Percentiles rank a stretch among this genome's conserved stretches.
Conservation (phyloP, 2,888 invertebrate genomes). For the Aspidiotus destructor region DNA sequence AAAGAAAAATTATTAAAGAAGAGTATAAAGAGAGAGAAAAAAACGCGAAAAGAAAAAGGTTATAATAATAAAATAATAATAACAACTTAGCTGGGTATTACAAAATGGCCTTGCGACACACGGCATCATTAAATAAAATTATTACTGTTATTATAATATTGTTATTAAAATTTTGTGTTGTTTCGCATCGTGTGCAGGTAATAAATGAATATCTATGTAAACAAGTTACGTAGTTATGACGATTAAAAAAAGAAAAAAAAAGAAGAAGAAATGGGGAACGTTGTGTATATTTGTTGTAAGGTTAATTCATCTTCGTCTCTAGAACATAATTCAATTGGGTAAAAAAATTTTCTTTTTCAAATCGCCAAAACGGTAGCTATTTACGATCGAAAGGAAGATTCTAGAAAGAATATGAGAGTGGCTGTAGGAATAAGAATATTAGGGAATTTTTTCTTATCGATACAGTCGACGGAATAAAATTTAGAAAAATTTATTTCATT, state of each 20-base stretch:
- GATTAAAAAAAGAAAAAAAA: neutral
- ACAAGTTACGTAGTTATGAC: constrained; percentile 25
- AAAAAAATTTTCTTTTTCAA: too few relatives aligned
- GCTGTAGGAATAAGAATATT: too few relatives aligned
- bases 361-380: too few relatives aligned
- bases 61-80: constrained; percentile 30
- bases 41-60: constrained; percentile 24
- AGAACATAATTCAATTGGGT: too few relatives aligned
- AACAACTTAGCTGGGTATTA: constrained; percentile 26
- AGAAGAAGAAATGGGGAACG: neutral
- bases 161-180: constrained; percentile 30
- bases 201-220: constrained; percentile 32
- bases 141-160: constrained; percentile 33
- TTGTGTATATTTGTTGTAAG: too few relatives aligned
- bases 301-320: too few relatives aligned
- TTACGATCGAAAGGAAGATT: too few relatives aligned
- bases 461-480: too few relatives aligned
- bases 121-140: constrained; percentile 31
- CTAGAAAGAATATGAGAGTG: too few relatives aligned
- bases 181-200: constrained; percentile 32
- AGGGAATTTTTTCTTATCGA: too few relatives aligned
- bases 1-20: neutral
- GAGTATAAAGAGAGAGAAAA: neutral
- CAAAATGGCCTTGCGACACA: constrained; percentile 26
- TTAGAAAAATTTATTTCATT: too few relatives aligned